These are phyloP conservation scores for Pediacus dermestoides DNA, from an alignment of 2,888 invertebrate species.

Conservation along the genomic window DNA sequence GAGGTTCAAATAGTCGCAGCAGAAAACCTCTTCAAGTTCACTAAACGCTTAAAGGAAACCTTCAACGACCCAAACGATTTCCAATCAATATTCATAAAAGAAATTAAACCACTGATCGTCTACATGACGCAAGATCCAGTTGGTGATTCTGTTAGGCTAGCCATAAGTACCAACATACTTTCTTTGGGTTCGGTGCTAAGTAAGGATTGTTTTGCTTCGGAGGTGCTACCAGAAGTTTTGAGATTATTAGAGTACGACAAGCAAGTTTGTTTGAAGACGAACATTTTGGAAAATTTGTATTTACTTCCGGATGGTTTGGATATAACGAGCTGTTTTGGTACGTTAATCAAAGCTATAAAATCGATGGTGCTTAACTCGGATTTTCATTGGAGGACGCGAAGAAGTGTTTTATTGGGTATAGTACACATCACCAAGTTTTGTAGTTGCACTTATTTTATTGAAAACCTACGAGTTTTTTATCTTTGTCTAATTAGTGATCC, in stretches of 20 bases:
- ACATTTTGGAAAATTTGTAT: constrained; percentile 40
- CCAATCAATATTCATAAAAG: constrained; percentile 37
- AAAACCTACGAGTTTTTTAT: constrained; percentile 40
- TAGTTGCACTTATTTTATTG: constrained; percentile 39
- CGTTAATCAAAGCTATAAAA: constrained; percentile 37
- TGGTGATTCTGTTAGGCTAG: constrained; percentile 36
- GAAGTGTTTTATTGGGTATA: constrained; percentile 41
- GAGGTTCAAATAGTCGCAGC: constrained; percentile 39
- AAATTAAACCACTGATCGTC: constrained; percentile 36
- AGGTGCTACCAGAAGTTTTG: constrained; percentile 39
- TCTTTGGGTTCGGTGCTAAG: constrained; percentile 34
- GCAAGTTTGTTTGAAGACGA: constrained; percentile 38
- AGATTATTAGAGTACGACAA: constrained; percentile 39
- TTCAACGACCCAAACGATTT: constrained; percentile 33
- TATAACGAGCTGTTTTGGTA: constrained; percentile 30
- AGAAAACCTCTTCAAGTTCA: constrained; percentile 36
- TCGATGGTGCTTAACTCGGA: constrained; percentile 38
- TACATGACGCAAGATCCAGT: constrained; percentile 32
- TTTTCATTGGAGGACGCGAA: constrained; percentile 43
- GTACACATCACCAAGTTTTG: constrained; percentile 39
- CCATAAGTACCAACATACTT: constrained; percentile 37
- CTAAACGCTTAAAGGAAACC: constrained; percentile 31
- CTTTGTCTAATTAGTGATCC: constrained; percentile 40
- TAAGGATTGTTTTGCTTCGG: constrained; percentile 36
- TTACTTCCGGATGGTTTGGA: constrained; percentile 39